Conservation (phyloP, 23 tunicate genomes). For the Trididemnum nubilum region DNA sequence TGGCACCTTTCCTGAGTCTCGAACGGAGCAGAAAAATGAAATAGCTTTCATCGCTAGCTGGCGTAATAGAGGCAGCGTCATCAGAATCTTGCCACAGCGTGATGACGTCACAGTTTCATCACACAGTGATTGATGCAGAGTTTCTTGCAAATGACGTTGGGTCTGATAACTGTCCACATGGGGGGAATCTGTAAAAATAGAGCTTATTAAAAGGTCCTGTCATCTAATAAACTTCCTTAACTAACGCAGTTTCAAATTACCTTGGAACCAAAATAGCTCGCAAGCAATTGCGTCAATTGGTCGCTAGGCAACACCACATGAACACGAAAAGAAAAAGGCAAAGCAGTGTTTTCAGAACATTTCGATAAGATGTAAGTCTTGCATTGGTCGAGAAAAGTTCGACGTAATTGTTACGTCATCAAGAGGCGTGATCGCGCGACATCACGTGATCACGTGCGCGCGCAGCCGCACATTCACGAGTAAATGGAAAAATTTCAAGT, state of each 20-base stretch:
- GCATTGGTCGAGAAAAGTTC: background rate
- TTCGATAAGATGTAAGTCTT: background rate
- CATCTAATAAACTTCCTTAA: background rate
- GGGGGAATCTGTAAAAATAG: slow-evolving; percentile 61
- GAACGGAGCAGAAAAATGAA: slow-evolving; percentile 68
- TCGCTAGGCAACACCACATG: background rate
- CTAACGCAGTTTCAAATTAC: background rate
- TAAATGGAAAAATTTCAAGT: slow-evolving; percentile 17
- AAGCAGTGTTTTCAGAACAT: background rate
- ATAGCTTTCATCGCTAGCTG: slow-evolving; percentile 78
- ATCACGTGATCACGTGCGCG: slow-evolving; percentile 33
- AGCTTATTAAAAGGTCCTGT: background rate
- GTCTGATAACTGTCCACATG: slow-evolving; percentile 65
- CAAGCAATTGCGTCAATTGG: background rate
- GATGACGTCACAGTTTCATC: slow-evolving; percentile 43
- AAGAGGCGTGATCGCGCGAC: background rate
- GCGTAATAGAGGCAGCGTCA: slow-evolving; percentile 79
- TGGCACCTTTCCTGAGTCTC: slow-evolving; percentile 68
- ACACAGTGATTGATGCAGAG: slow-evolving; percentile 62
- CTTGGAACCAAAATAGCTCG: background rate
- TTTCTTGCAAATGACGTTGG: slow-evolving; percentile 64
- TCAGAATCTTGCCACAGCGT: slow-evolving; percentile 72
- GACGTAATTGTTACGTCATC: slow-evolving; percentile 22
- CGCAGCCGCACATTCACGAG: slow-evolving; percentile 7
- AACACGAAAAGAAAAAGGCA: background rate